Conservation (phyloP, 30 jellyfish, hydroid and myxozoan species). For the Aurelia sp. region DNA sequence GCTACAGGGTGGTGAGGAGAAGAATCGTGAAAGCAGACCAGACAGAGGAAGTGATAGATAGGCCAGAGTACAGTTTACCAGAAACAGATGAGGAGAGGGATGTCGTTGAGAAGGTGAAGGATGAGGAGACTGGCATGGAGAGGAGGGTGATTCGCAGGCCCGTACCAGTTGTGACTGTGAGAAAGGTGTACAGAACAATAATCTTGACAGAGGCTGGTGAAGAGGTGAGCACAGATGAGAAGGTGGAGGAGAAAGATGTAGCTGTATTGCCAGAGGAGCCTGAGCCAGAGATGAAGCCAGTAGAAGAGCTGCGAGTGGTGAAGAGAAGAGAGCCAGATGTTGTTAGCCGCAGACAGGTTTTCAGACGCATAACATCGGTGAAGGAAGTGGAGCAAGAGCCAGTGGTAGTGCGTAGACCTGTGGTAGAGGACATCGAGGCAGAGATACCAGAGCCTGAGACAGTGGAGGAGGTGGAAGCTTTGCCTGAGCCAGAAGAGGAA, state of each 20-base stretch:
- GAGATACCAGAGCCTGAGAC: neutral
- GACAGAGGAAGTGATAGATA: constrained; percentile 28
- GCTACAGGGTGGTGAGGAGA: constrained; percentile 45
- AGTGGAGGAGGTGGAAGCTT: no score
- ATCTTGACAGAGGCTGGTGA: constrained; percentile 53
- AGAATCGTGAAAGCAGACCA: constrained; percentile 56
- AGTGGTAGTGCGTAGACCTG: neutral
- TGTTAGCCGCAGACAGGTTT: constrained; percentile 24
- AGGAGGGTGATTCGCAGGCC: constrained; percentile 82
- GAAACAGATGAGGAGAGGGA: constrained; percentile 57
- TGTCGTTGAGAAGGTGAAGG: constrained; percentile 48
- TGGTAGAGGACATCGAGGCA: constrained; percentile 11
- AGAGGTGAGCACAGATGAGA: constrained; percentile 40
- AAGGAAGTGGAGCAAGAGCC: neutral
- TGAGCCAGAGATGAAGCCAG: constrained; percentile 12
- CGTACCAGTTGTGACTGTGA: constrained; percentile 82
- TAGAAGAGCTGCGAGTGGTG: constrained; percentile 42
- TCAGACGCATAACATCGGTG: neutral
- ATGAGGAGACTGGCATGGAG: constrained; percentile 43
- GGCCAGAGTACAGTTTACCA: constrained; percentile 74
- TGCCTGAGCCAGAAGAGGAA: no score
- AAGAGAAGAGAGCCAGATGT: constrained; percentile 22
- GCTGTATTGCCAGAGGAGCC: constrained; percentile 6
- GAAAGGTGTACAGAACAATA: constrained; percentile 80
- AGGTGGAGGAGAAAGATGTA: constrained; percentile 47